Conservation (phyloP, 2,797 vertebrate genomes). For the Alcedo atthis region DNA sequence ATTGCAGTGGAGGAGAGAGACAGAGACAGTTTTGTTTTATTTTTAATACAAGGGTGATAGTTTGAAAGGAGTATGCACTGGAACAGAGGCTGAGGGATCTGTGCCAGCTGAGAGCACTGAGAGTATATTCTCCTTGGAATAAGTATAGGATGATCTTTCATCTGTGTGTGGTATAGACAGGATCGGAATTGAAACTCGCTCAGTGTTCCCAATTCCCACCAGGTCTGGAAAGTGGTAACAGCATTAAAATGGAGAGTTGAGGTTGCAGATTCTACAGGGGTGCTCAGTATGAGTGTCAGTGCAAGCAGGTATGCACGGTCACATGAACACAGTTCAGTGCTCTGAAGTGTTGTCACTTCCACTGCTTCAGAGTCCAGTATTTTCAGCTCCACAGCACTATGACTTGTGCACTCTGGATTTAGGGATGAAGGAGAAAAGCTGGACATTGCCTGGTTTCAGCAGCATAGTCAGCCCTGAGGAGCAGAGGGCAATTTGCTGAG, state of each 20-base stretch:
- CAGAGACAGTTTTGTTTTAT: background rate
- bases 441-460: background rate
- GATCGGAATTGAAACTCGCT: background rate
- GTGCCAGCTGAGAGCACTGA: background rate
- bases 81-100: background rate
- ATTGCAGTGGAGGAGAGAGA: background rate
- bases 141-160: background rate
- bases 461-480: background rate
- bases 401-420: accelerated
- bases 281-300: accelerated
- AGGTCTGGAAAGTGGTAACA: background rate
- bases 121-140: background rate
- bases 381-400: background rate
- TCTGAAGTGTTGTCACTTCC: background rate
- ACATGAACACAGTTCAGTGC: background rate
- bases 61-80: background rate
- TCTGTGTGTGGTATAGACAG: background rate
- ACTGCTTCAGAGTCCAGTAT: background rate
- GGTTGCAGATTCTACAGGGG: accelerated
- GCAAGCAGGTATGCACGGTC: accelerated
- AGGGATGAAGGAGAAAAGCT: background rate
- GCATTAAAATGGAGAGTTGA: background rate
- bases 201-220: background rate
- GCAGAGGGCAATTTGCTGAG: background rate
- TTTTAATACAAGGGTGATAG: background rate